These are phyloP conservation scores for Nothoprocta perdicaria DNA, from an alignment of 2,113 vertebrate genomes.

Conservation along the genomic window DNA sequence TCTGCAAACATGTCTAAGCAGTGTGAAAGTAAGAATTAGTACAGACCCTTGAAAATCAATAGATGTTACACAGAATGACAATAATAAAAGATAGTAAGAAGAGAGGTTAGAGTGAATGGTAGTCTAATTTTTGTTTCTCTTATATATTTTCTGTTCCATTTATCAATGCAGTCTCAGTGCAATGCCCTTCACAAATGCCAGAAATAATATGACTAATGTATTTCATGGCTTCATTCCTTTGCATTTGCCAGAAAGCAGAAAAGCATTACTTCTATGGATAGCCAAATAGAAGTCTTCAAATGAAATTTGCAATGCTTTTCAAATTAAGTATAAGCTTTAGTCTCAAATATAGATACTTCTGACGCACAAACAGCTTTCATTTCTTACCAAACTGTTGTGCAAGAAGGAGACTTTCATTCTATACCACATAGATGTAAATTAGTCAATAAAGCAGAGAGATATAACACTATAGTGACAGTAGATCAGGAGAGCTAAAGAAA, in stretches of 20 bases:
- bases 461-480: neutral
- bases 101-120: neutral
- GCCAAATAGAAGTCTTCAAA: neutral
- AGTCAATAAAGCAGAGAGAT: neutral
- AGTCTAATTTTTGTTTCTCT: neutral
- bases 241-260: neutral
- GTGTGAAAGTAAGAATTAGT: neutral
- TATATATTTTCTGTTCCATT: neutral
- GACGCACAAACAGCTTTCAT: neutral
- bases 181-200: neutral
- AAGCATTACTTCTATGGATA: neutral
- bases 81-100: neutral
- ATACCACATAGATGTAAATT: neutral
- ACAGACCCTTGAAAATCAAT: neutral
- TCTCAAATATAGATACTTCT: neutral
- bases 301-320: neutral
- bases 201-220: neutral
- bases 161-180: neutral
- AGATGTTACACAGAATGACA: rapidly evolving
- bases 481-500: neutral
- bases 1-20: neutral
- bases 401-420: neutral
- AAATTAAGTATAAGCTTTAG: neutral
- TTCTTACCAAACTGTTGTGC: neutral
- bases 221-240: neutral